Percentiles rank a stretch among this genome's conserved stretches.
These are phyloP conservation scores for Centropus bengalensis DNA, from an alignment of 2,113 vertebrate species.

Conservation along the genomic window DNA sequence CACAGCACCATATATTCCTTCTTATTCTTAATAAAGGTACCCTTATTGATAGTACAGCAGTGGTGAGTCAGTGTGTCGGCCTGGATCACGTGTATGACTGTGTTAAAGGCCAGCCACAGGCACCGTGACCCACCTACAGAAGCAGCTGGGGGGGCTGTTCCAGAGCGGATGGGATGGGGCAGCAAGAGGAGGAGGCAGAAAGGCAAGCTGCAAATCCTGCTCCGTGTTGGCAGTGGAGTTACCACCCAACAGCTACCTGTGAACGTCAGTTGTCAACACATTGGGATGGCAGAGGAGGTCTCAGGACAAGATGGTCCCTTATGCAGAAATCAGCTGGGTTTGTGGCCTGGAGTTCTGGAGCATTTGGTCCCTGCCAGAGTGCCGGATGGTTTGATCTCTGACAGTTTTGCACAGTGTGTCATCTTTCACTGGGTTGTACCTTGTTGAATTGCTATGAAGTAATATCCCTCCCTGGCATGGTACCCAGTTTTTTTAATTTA, in stretches of 20 bases:
- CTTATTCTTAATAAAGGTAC: background rate
- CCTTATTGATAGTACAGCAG: background rate
- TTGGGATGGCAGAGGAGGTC: background rate
- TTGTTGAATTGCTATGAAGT: background rate
- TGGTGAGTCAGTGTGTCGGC: background rate
- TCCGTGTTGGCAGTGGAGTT: background rate
- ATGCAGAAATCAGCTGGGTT: background rate
- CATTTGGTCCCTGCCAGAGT: background rate
- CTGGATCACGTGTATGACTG: accelerated
- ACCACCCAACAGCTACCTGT: background rate
- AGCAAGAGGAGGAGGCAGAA: accelerated
- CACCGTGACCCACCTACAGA: background rate
- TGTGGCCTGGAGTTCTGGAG: background rate
- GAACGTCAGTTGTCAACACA: background rate
- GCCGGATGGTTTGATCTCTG: background rate
- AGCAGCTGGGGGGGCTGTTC: accelerated
- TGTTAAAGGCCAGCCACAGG: background rate
- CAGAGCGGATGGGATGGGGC: background rate
- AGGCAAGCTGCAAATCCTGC: background rate
- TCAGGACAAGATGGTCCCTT: background rate
- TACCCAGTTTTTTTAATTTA: background rate
- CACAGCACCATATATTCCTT: background rate
- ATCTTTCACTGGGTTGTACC: background rate
- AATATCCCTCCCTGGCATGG: background rate
- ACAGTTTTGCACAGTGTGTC: background rate